These are phyloP conservation scores for Adineta ricciae DNA, from an alignment of 2,888 invertebrate species.

Conservation along the genomic window DNA sequence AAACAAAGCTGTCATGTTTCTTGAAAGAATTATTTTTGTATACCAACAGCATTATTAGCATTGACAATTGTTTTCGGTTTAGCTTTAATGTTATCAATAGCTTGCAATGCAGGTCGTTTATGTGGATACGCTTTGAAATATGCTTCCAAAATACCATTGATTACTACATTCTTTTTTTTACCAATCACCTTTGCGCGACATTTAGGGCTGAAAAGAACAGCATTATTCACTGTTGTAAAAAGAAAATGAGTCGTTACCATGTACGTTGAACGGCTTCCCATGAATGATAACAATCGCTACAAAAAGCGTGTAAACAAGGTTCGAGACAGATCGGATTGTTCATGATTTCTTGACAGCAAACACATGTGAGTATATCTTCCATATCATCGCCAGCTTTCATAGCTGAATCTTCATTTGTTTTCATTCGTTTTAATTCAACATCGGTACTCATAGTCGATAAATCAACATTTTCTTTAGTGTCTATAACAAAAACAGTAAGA, in stretches of 20 bases:
- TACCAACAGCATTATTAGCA: conserved; percentile 30
- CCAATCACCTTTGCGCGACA: conserved; percentile 44
- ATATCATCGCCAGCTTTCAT: not conserved
- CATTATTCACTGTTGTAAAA: too few relatives aligned
- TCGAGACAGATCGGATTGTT: conserved; percentile 40
- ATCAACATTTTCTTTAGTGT: not conserved
- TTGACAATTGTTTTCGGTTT: conserved; percentile 34
- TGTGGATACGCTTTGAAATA: conserved; percentile 45
- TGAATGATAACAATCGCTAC: conserved; percentile 47
- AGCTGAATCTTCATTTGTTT: not conserved
- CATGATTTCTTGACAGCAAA: not conserved
- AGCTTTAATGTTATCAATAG: conserved; percentile 43
- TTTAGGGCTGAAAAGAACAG: conserved; percentile 36
- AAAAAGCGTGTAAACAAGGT: conserved; percentile 49
- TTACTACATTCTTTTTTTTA: conserved; percentile 47
- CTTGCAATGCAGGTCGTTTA: conserved; percentile 42
- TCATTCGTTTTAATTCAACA: not conserved
- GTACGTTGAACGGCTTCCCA: conserved; percentile 38
- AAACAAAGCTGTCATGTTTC: not conserved
- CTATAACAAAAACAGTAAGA: not conserved
- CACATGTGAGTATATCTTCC: not conserved
- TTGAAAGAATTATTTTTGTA: not conserved
- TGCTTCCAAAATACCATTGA: conserved; percentile 46
- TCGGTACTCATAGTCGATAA: not conserved
- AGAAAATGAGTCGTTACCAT: not conserved